Percentiles rank a stretch among this genome's conserved stretches.
Evolutionary conservation across 2,797 vertebrate species (phyloP).

Genomic region (Clarias fuscus): DNA sequence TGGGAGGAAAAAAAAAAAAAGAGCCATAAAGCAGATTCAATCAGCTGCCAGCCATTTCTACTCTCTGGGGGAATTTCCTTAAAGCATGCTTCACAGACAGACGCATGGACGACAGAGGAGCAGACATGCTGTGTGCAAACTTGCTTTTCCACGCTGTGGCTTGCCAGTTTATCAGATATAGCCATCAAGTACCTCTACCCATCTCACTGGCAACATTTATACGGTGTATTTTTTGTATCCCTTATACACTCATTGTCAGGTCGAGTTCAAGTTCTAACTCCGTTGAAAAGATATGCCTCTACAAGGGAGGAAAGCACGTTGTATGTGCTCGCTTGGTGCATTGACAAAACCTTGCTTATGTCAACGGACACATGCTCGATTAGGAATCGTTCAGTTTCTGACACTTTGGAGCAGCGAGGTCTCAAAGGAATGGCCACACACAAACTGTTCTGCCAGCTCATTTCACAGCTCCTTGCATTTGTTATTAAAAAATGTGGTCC

Average conservation of each 20-base stretch:
- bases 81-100: neutral
- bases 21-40: conserved; percentile 2
- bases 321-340: neutral
- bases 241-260: neutral
- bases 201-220: neutral
- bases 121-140: neutral
- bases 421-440: neutral
- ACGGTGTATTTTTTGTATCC: neutral
- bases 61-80: conserved; percentile 5
- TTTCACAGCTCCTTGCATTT: conserved; percentile 13
- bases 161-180: neutral
- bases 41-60: neutral
- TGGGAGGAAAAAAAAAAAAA: conserved; percentile 29
- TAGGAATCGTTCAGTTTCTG: conserved; percentile 10
- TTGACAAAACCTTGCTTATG: neutral
- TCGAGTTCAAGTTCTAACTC: neutral
- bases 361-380: neutral
- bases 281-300: neutral
- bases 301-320: neutral
- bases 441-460: neutral
- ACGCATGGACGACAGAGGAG: neutral
- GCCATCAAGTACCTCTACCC: neutral
- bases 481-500: conserved; percentile 6
- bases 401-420: neutral
- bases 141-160: neutral